Percentiles rank a stretch among this genome's conserved stretches.
Conservation (phyloP, 2,888 invertebrate species). For the Campoletis raptor region DNA sequence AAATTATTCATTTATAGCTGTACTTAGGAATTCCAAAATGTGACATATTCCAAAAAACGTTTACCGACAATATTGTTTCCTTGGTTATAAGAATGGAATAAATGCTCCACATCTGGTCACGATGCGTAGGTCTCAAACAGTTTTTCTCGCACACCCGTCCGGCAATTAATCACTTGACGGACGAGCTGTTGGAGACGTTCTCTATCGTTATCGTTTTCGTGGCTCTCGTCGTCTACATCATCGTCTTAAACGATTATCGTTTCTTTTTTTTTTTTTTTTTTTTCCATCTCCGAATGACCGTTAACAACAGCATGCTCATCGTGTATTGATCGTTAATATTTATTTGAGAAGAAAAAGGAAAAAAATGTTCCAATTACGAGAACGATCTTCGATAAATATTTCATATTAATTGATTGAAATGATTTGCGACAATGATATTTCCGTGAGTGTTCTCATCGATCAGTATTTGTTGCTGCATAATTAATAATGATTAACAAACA, state of each 20-base stretch:
- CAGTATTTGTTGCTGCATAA: not conserved
- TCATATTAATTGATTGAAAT: not conserved
- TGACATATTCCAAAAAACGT: not conserved
- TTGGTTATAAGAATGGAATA: constrained; percentile 20
- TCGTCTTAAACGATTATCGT: constrained; percentile 19
- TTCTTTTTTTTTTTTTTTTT: too few relatives aligned
- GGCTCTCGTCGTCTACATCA: not conserved
- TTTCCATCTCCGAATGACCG: not conserved
- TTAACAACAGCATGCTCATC: not conserved
- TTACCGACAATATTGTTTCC: constrained; percentile 10
- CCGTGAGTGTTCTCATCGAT: not conserved
- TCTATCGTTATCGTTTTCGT: constrained; percentile 28
- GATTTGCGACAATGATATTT: not conserved
- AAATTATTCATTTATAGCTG: not conserved
- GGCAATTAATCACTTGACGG: constrained; percentile 50
- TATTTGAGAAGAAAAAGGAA: not conserved
- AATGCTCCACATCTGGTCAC: not conserved
- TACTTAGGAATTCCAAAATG: not conserved
- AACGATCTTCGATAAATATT: not conserved
- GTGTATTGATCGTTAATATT: not conserved
- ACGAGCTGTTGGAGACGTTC: constrained; percentile 39
- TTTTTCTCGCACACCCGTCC: constrained; percentile 45
- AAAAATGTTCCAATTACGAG: not conserved
- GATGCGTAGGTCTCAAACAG: constrained; percentile 35
- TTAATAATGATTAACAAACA: not conserved